Evolutionary conservation across 2,888 invertebrate species (phyloP), one percentile per base, ranked within the genome.

Genomic region (Yponomeuta sedellus): DNA sequence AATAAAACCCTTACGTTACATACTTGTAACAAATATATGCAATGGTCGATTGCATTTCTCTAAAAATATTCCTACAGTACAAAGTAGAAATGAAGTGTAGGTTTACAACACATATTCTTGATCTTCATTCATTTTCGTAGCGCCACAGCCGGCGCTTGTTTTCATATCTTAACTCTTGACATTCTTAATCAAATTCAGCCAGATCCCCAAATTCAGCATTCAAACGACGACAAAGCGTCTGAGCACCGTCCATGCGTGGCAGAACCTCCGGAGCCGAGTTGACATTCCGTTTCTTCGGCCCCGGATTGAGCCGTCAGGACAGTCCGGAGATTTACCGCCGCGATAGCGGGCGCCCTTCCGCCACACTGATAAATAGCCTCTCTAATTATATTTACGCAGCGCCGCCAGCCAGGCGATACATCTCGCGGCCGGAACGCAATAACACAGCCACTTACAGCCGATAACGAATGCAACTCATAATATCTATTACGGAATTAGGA

Each of bases 331-430:
- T 89, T 88, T 86, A 90, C 84, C 74, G 81, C 82, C 74, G 78
- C 81, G 87, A 88, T 87, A 85, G 80, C 78, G 78, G 76, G 84
- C 82, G 86, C 87, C 86, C 88, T 87, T 88, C 88, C 88, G 84
- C 82, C 80, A 83, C 75, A 74, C 86, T 88, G 88, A 90, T 88
- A 88, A 88, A 90, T 89, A 83, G 86, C 85, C 83, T 78, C 85
- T 88, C 85, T 90, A 89, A 90, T 90, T 90, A 90, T 90, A 90
- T 89, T 90, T 89, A 91, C 89, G 86, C 86, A 83, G 87, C 83
- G 85, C 83, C 86, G 80, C 79, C 75, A 83, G 85, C 80, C 83
- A 79, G 78, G 79, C 83, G 78, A 88, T 90, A 89, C 88, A 89
- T 90, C 82, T 80, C 72, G 76, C 70, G 16, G 70, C 68, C 70